Evolutionary conservation across 2,113 vertebrate species (phyloP).

Genomic region (Platycercus adscitus): DNA sequence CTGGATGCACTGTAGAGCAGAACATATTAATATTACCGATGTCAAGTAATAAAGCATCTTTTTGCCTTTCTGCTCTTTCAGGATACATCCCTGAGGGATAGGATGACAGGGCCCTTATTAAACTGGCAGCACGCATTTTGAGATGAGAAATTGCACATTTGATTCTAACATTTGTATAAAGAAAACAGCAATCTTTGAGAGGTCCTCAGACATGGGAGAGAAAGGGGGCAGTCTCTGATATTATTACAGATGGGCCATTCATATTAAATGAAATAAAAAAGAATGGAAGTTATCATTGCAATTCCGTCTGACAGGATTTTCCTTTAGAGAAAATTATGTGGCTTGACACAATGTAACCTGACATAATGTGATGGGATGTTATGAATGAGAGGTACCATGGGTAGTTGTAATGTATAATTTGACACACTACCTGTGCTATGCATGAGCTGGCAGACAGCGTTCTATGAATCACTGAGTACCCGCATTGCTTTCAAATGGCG

Average conservation of each 20-base stretch:
- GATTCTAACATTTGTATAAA: constrained; percentile 9
- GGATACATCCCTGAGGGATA: background rate
- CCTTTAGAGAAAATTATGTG: background rate
- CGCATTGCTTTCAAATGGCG: background rate
- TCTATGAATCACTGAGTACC: background rate
- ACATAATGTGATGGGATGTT: background rate
- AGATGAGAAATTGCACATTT: constrained; percentile 14
- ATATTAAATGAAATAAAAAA: background rate
- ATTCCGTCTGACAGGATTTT: background rate
- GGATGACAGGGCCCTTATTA: constrained; percentile 46
- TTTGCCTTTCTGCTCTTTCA: constrained; percentile 30
- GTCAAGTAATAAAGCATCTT: constrained; percentile 32
- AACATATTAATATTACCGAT: constrained; percentile 14
- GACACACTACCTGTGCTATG: background rate
- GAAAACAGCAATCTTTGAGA: constrained; percentile 9
- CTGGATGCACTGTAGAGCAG: background rate
- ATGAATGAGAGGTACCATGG: background rate
- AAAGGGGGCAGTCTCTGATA: background rate
- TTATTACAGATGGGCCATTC: background rate
- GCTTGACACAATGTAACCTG: background rate
- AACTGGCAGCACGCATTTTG: constrained; percentile 33
- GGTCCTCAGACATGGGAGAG: background rate
- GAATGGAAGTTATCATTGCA: background rate
- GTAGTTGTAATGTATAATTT: constrained; percentile 17
- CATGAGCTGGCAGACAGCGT: background rate